These are phyloP conservation scores for Daboia siamensis DNA, from an alignment of 2,113 vertebrate species.

Conservation along the genomic window DNA sequence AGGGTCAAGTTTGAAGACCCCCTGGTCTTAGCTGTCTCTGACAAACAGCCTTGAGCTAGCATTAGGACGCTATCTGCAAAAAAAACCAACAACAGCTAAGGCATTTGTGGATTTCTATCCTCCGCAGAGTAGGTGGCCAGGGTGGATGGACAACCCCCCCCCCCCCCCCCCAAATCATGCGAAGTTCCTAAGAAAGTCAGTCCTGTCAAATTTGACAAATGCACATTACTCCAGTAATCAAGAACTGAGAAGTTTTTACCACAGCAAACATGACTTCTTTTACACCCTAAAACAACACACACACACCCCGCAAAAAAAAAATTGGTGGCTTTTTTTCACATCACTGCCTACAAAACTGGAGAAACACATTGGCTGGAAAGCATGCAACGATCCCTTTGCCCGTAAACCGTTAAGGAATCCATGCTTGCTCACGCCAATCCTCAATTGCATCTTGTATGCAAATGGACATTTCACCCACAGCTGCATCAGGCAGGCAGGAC, in stretches of 20 bases:
- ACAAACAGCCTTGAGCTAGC: background rate
- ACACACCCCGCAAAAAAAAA: no score
- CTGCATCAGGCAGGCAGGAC: slow-evolving; percentile 26
- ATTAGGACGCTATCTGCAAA: no score
- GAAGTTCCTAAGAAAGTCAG: background rate
- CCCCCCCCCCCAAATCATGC: no score
- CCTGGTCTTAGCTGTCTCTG: background rate
- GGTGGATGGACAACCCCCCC: no score
- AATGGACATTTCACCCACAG: slow-evolving; percentile 32
- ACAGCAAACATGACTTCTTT: slow-evolving; percentile 17
- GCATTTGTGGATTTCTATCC: background rate
- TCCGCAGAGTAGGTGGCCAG: background rate
- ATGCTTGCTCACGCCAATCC: background rate
- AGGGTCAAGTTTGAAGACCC: no score
- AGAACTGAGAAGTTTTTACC: slow-evolving; percentile 7
- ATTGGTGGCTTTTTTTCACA: background rate
- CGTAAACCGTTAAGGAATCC: background rate
- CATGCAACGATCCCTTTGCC: background rate
- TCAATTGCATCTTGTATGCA: slow-evolving; percentile 23
- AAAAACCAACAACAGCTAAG: no score
- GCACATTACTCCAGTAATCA: background rate
- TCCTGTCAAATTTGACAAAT: background rate
- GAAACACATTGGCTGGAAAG: background rate
- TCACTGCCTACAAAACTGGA: background rate
- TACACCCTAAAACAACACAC: background rate